A percentile compares a stretch with the other conserved stretches of the same genome.
Evolutionary conservation across 2,797 vertebrate species (phyloP).

Genomic region (Hylomyscus alleni): DNA sequence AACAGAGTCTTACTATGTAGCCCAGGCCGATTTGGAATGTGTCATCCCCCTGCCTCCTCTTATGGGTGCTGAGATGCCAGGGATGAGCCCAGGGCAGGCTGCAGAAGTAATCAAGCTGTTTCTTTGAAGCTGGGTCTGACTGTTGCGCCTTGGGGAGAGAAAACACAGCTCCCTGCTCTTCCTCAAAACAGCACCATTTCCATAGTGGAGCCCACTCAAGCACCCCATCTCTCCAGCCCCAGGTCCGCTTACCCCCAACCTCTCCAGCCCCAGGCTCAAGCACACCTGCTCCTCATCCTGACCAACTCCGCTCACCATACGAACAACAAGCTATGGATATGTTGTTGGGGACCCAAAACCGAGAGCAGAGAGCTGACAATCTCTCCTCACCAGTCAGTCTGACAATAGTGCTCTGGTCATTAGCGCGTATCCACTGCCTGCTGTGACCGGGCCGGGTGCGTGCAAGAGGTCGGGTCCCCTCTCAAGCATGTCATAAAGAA

Average conservation of each 20-base stretch:
- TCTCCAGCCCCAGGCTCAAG: neutral
- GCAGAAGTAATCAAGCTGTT: neutral
- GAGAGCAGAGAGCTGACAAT: neutral
- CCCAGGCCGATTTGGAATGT: neutral
- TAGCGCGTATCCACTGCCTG: rapidly evolving
- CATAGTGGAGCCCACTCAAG: neutral
- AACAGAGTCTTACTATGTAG: neutral
- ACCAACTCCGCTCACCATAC: neutral
- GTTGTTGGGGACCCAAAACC: neutral
- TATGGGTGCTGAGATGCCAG: neutral
- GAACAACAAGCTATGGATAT: rapidly evolving
- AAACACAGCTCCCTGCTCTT: neutral
- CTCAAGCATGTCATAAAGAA: rapidly evolving
- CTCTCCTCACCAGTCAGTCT: neutral
- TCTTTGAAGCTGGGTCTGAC: neutral
- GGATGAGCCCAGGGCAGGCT: neutral
- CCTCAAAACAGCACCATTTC: neutral
- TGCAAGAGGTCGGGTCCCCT: rapidly evolving
- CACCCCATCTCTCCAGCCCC: neutral
- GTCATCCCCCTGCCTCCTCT: neutral
- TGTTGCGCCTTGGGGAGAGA: neutral
- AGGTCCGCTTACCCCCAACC: neutral
- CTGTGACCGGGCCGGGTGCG: rapidly evolving
- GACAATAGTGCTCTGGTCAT: rapidly evolving
- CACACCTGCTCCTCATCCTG: rapidly evolving